Percentiles rank a stretch among this genome's conserved stretches.
These are phyloP conservation scores for Phalacrocorax brasilianus DNA, from an alignment of 2,113 vertebrate species.

Conservation along the genomic window DNA sequence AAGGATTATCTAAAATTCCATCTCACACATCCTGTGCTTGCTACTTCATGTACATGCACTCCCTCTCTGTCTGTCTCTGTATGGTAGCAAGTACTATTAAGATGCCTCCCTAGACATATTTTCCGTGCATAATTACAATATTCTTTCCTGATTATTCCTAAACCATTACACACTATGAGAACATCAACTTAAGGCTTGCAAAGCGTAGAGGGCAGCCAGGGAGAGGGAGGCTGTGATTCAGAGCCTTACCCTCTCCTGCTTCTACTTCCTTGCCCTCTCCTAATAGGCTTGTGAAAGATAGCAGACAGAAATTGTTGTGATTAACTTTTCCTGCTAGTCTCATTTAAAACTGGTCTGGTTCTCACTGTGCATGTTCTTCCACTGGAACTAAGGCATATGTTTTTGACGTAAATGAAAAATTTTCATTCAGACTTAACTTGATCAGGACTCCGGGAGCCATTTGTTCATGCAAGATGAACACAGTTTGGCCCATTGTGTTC, in stretches of 20 bases:
- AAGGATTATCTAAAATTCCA: not conserved
- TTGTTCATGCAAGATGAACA: not conserved
- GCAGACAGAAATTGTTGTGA: not conserved
- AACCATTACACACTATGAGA: not conserved
- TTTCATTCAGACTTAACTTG: not conserved
- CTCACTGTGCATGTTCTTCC: not conserved
- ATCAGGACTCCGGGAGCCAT: not conserved
- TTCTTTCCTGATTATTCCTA: not conserved
- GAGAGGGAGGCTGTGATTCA: not conserved
- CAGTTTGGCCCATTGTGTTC: not conserved
- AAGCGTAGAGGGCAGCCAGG: not conserved
- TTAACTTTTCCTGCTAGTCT: not conserved
- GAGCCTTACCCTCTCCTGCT: not conserved
- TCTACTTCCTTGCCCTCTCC: not conserved
- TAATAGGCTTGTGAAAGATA: not conserved
- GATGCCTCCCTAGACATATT: not conserved
- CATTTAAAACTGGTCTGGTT: not conserved
- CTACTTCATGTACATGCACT: not conserved
- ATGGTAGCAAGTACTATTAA: not conserved
- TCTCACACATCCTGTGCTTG: not conserved
- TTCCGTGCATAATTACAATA: not conserved
- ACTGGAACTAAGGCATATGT: not conserved
- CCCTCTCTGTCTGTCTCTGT: not conserved
- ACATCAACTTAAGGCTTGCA: not conserved
- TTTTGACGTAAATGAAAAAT: not conserved